Base-by-base conservation (phyloP, 2,888 invertebrate species). In the Heliconius hortense region DNA sequence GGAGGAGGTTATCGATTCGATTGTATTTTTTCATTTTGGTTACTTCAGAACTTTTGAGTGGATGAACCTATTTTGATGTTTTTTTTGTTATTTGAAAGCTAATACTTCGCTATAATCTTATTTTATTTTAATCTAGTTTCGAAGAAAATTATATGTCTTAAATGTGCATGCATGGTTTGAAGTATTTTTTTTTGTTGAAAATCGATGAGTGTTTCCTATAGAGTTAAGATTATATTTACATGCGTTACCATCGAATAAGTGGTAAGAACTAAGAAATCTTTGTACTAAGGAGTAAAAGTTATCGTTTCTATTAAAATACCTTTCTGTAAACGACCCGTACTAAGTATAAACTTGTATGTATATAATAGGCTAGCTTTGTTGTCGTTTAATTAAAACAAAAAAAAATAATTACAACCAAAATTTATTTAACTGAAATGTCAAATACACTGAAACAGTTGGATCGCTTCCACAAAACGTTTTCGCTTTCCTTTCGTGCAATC, bases 401-500 rank as follows among this genome's bases (percentile, higher is more conserved):
- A 31, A 64, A 13, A 4, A 4, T 28, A 53, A 68, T 68, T 53
- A 68, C 31, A 53, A 53, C 68, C 28, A 68, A 68, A 68, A 53
- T 11, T 68, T 31, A 68, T 31, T 68, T 68, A 68, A 68, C 68
- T n/a, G 28, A 31, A 53, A 53, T 48, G 53, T 53, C 68, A 68
- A 68, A 68, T 11, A 68, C 21, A 28, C 2, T n/a, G 24, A 66
- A 39, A 39, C 66, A 66, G 28, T 71, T 71, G 59, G 70, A 60
- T 60, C 39, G 35, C 18, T 74, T 68, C 56, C 67, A 68, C 43
- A 26, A 48, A 48, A 74, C 68, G 48, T 59, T 62, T 62, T 68
- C 26, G 24, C 68, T 62, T 74, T 62, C 48, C 48, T 53, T 71
- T 62, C 59, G 69, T 70, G 63, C 69, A 66, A 77, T 75, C 70